A percentile compares a stretch with the other conserved stretches of the same genome.
These are phyloP conservation scores for Dasypus novemcinctus DNA, from an alignment of 2,113 vertebrate genomes.

Conservation along the genomic window DNA sequence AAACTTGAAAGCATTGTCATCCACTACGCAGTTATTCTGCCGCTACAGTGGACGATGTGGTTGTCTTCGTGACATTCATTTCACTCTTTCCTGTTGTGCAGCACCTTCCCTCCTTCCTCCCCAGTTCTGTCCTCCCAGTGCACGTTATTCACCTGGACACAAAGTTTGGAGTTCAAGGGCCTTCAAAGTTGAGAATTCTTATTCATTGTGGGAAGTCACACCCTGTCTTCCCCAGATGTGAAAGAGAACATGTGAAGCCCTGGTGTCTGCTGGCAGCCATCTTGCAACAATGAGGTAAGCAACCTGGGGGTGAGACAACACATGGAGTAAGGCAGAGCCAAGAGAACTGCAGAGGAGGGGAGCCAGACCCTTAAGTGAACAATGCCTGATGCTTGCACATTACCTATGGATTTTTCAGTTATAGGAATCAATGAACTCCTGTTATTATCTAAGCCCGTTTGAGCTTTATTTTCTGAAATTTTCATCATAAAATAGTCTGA, in stretches of 20 bases:
- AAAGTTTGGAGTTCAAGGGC: neutral
- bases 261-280: neutral
- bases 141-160: neutral
- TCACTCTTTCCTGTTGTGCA: neutral
- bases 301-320: neutral
- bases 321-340: accelerated
- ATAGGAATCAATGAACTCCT: neutral
- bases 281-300: neutral
- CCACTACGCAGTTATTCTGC: neutral
- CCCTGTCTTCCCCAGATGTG: neutral
- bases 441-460: neutral
- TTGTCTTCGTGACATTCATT: neutral
- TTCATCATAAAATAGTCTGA: neutral
- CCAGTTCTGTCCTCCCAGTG: neutral
- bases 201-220: neutral
- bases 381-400: accelerated
- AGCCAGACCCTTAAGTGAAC: neutral
- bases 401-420: neutral
- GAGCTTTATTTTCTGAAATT: neutral
- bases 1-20: neutral
- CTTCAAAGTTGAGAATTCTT: neutral
- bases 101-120: neutral
- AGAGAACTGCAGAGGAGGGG: neutral
- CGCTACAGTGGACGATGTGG: neutral
- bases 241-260: neutral